phyloP scores from a whole-genome alignment of 2,888 invertebrate genomes.

The Spodoptera exigua region DNA sequence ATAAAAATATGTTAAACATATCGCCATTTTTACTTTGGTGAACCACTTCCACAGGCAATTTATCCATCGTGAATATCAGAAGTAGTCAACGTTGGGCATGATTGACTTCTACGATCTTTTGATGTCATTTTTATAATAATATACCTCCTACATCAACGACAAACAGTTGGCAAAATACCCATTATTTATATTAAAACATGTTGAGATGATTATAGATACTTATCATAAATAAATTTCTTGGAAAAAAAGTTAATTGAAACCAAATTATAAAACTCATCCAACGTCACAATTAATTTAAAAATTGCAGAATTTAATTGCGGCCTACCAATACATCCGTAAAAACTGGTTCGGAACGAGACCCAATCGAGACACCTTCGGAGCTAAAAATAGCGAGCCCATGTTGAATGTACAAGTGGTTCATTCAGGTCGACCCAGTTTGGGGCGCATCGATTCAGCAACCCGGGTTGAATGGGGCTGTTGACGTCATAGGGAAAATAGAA shows the following conservation, averaged over 20 bases:
- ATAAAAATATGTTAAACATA: slow-evolving; percentile 14
- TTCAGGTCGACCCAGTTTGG: slow-evolving; percentile 84
- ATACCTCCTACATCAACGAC: slow-evolving; percentile 1
- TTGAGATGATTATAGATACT: slow-evolving; percentile 31
- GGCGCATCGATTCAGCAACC: slow-evolving; percentile 83
- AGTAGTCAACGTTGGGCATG: background rate
- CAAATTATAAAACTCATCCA: slow-evolving; percentile 54
- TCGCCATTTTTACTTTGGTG: background rate
- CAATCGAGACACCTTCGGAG: slow-evolving; percentile 67
- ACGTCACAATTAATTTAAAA: slow-evolving; percentile 61
- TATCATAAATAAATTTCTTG: slow-evolving; percentile 27
- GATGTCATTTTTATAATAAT: slow-evolving; percentile 4
- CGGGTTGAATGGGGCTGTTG: slow-evolving; percentile 84
- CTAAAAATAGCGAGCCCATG: slow-evolving; percentile 79
- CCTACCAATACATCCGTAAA: slow-evolving; percentile 69
- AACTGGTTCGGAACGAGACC: slow-evolving; percentile 72
- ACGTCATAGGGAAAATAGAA: slow-evolving; percentile 85
- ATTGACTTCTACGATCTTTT: slow-evolving; percentile 3
- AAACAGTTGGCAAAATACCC: slow-evolving; percentile 4
- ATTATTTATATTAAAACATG: slow-evolving; percentile 17
- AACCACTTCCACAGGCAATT: no score
- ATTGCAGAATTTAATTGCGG: slow-evolving; percentile 66
- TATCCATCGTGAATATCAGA: background rate
- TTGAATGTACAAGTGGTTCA: slow-evolving; percentile 81
- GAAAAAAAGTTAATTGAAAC: slow-evolving; percentile 53